A percentile compares a stretch with the other conserved stretches of the same genome.
phyloP scores from a whole-genome alignment of 2,797 vertebrate genomes.

The Hoplostethus mediterraneus region DNA sequence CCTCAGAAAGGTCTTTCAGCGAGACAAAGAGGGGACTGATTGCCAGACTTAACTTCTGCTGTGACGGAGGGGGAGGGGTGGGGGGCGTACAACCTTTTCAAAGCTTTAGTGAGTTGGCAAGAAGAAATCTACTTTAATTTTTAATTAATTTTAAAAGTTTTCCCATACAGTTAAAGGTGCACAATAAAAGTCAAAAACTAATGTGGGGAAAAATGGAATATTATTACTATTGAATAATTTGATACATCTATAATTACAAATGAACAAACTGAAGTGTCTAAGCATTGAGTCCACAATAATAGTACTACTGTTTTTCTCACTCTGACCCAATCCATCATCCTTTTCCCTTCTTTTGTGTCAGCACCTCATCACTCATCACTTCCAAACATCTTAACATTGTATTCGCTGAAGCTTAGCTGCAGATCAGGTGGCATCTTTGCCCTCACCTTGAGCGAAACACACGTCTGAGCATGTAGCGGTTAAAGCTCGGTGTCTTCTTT shows the following conservation, averaged over 20 bases:
- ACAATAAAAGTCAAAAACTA: no score
- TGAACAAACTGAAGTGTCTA: neutral
- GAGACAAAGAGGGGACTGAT: neutral
- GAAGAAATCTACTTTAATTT: no score
- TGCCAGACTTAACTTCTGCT: neutral
- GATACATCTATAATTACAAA: neutral
- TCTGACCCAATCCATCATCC: neutral
- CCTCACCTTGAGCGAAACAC: neutral
- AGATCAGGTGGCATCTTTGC: constrained; percentile 20
- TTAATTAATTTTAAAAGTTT: no score
- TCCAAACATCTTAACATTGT: constrained; percentile 12
- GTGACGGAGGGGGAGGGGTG: neutral
- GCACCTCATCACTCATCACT: neutral
- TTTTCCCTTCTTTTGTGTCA: neutral
- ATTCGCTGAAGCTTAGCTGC: constrained; percentile 13
- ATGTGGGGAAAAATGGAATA: no score
- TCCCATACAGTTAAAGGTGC: no score
- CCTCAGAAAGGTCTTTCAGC: neutral
- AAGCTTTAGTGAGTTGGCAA: neutral
- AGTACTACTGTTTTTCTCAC: neutral
- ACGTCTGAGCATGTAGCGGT: neutral
- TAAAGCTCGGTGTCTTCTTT: constrained; percentile 11
- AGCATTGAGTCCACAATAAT: neutral
- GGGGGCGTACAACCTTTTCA: neutral
- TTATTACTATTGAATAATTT: no score